Conservation (phyloP, 2,113 vertebrate species). For the Crotalus viridis region DNA sequence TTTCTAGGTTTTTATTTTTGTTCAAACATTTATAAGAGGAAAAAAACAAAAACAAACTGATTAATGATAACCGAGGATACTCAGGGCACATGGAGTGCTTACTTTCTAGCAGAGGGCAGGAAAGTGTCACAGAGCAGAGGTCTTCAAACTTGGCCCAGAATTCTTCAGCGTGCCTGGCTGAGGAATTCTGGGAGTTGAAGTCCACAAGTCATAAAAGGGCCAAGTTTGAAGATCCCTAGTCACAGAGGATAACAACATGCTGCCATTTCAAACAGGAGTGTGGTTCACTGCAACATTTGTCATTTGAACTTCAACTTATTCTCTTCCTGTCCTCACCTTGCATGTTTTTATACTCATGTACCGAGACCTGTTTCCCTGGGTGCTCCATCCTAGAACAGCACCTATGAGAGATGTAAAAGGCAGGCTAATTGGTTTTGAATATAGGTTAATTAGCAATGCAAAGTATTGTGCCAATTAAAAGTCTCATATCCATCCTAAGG, state of each 20-base stretch:
- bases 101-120: neutral
- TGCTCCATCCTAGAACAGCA: neutral
- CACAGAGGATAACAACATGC: too few species aligned
- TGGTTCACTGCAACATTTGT: neutral
- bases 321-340: neutral
- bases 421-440: neutral
- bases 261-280: too few species aligned
- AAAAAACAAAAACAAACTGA: neutral
- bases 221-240: too few species aligned
- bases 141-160: too few species aligned
- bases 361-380: too few species aligned
- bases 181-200: too few species aligned
- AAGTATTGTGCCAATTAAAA: conserved; percentile 4
- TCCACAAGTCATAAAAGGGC: too few species aligned
- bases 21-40: neutral
- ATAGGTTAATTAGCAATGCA: neutral
- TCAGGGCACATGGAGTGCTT: neutral
- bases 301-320: neutral
- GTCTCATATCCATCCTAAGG: neutral
- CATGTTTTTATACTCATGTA: neutral
- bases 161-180: too few species aligned
- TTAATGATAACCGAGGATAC: neutral
- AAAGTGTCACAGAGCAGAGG: neutral
- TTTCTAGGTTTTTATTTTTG: neutral
- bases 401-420: neutral